Evolutionary conservation across 2,888 invertebrate genomes (phyloP), one percentile per base, ranked within the genome.

Genomic region (Micoletzkya japonica): DNA sequence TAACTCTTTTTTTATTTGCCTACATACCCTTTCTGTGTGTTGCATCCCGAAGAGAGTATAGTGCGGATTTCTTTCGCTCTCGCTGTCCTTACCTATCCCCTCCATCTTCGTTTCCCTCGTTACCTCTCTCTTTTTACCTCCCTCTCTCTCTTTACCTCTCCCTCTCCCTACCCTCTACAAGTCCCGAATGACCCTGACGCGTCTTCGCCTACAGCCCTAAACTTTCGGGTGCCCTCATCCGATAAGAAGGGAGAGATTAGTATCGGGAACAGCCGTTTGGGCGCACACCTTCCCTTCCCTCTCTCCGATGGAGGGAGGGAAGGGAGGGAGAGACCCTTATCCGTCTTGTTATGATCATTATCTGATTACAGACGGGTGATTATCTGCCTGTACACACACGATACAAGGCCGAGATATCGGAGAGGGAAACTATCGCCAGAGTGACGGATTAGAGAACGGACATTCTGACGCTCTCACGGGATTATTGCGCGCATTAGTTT

Each of bases 271-370:
- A n/a, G 20, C 30, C 59, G 37, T 37, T 59, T 39, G 44, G 59
- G 34, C 37, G 59, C 44, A 4, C 26, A 34, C 58, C 56, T 17
- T 57, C 57, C 57, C 34, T 24, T 36, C 58, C 37, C 36, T 26
- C 58, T 58, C 26, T 59, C 59, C 44, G 59, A 59, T 39, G 32
- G 32, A 32, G 56, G 20, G 56, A 57, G 54, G 30, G 39, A 39
- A 17, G 17, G 39, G 39, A 6, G 39, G 20, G 50, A 50, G 50
- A 50, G 6, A 50, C 50, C 10, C 10, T 10, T 30, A 57, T n/a
- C 3, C 32, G 34, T 34, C 37, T 59, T 37, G 59, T 39, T 59
- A 59, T 59, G 59, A 39, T 59, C n/a, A n/a, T n/a, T n/a, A n/a
- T n/a, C n/a, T n/a, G n/a, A n/a, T n/a, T n/a, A n/a, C n/a, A n/a